phyloP scores from a whole-genome alignment of 1,140 invertebrate species.

The Calliphora vicina region DNA sequence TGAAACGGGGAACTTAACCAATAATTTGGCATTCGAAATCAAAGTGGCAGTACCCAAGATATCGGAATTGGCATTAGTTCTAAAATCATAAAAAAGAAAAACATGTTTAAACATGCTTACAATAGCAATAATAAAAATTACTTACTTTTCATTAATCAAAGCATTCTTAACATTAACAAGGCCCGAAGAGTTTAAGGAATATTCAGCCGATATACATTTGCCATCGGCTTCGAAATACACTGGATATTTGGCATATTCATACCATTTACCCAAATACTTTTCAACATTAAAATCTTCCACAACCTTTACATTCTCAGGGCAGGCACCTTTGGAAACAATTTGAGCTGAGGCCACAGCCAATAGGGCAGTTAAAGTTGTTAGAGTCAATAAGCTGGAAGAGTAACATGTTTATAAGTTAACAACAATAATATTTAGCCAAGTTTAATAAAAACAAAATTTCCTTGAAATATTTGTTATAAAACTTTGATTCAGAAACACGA shows the following conservation, averaged over 20 bases:
- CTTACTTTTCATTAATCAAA: slow-evolving; percentile 62
- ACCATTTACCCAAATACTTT: slow-evolving; percentile 76
- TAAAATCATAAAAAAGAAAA: not conserved
- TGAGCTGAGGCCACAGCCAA: not conserved
- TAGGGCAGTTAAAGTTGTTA: not conserved
- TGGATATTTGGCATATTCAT: slow-evolving; percentile 78
- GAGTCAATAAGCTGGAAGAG: not conserved
- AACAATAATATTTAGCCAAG: no score
- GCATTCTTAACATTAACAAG: slow-evolving; percentile 70
- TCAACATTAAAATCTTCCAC: slow-evolving; percentile 19
- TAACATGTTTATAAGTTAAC: no score
- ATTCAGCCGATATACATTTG: slow-evolving; percentile 75
- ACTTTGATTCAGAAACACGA: no score
- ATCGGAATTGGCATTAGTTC: not conserved
- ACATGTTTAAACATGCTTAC: not conserved
- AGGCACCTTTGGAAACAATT: not conserved
- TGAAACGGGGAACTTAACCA: slow-evolving; percentile 33
- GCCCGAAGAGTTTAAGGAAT: slow-evolving; percentile 66
- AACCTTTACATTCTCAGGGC: slow-evolving; percentile 18
- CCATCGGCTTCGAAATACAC: slow-evolving; percentile 75
- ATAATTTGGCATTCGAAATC: slow-evolving; percentile 22
- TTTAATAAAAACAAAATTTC: no score
- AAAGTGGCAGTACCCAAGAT: slow-evolving; percentile 29
- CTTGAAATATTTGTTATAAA: no score
- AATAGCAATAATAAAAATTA: not conserved